Evolutionary conservation across 2,888 invertebrate genomes (phyloP).

Genomic region (Megamerina dolium): DNA sequence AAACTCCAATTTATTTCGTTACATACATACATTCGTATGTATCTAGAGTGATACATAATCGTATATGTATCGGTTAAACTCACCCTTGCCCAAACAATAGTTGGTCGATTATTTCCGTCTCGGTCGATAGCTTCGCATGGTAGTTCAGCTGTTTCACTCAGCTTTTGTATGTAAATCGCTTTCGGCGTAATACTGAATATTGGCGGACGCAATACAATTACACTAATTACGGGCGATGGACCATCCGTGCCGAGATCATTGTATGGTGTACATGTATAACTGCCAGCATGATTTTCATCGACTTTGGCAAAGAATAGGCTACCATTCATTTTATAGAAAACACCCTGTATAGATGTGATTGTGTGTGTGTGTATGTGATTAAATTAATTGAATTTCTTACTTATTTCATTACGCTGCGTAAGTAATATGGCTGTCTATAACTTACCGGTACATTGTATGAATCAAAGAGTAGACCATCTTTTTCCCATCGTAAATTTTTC

Average conservation of each 20-base stretch:
- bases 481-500: constrained; percentile 86
- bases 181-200: constrained; percentile 74
- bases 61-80: too few relatives aligned
- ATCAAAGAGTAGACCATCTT: constrained; percentile 85
- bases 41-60: too few relatives aligned
- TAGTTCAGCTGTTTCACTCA: constrained; percentile 73
- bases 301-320: constrained; percentile 79
- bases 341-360: constrained; percentile 60
- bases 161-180: constrained; percentile 74
- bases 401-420: too few relatives aligned
- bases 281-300: constrained; percentile 77
- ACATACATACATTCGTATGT: too few relatives aligned
- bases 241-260: constrained; percentile 83
- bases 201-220: constrained; percentile 79
- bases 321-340: constrained; percentile 78
- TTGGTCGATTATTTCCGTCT: constrained; percentile 59
- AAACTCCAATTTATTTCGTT: too few relatives aligned
- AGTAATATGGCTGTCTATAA: too few relatives aligned
- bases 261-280: constrained; percentile 87
- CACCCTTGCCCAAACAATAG: constrained; percentile 65
- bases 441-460: constrained; percentile 72
- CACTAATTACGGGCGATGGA: constrained; percentile 75
- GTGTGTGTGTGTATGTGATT: too few relatives aligned
- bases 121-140: constrained; percentile 75
- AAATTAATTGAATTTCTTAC: too few relatives aligned